A percentile compares a stretch with the other conserved stretches of the same genome.
phyloP scores from a whole-genome alignment of 1,140 invertebrate species.

The Drosophila seguyi region DNA sequence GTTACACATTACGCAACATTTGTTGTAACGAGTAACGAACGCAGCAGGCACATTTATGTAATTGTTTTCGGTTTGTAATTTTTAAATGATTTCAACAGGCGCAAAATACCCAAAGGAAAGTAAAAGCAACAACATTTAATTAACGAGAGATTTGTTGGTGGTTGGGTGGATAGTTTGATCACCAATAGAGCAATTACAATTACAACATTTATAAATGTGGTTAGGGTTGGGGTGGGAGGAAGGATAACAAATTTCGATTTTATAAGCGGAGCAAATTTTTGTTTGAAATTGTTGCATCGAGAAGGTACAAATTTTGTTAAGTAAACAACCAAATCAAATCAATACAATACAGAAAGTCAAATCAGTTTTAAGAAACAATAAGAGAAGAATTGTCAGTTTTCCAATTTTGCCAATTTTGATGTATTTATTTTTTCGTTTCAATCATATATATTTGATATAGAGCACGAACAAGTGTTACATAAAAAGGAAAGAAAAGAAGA shows the following conservation, averaged over 20 bases:
- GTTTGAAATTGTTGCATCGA: slow-evolving; percentile 57
- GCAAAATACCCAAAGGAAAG: slow-evolving; percentile 73
- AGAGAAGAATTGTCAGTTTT: slow-evolving; percentile 76
- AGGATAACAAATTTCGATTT: slow-evolving; percentile 54
- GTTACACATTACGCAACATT: slow-evolving; percentile 77
- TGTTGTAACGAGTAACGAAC: slow-evolving; percentile 80
- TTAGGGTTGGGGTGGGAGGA: slow-evolving; percentile 41
- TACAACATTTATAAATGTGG: slow-evolving; percentile 81
- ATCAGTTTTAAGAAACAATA: slow-evolving; percentile 50
- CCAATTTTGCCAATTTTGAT: slow-evolving; percentile 84
- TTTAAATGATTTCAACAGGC: slow-evolving; percentile 72
- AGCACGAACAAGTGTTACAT: slow-evolving; percentile 84
- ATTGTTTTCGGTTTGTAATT: slow-evolving; percentile 52
- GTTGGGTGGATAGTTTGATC: slow-evolving; percentile 66
- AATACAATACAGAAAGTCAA: slow-evolving; percentile 44
- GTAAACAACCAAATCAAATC: slow-evolving; percentile 37
- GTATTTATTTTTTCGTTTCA: slow-evolving; percentile 55
- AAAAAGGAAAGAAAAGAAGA: slow-evolving; percentile 85
- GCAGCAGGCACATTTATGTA: slow-evolving; percentile 79
- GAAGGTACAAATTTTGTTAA: slow-evolving; percentile 36
- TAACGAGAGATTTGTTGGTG: slow-evolving; percentile 65
- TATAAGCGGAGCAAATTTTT: slow-evolving; percentile 49
- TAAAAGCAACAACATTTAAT: slow-evolving; percentile 82
- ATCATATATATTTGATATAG: slow-evolving; percentile 78
- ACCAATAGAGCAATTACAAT: slow-evolving; percentile 80